phyloP scores from a whole-genome alignment of 2,113 vertebrate genomes.

The Brachypodius melanocephalos region DNA sequence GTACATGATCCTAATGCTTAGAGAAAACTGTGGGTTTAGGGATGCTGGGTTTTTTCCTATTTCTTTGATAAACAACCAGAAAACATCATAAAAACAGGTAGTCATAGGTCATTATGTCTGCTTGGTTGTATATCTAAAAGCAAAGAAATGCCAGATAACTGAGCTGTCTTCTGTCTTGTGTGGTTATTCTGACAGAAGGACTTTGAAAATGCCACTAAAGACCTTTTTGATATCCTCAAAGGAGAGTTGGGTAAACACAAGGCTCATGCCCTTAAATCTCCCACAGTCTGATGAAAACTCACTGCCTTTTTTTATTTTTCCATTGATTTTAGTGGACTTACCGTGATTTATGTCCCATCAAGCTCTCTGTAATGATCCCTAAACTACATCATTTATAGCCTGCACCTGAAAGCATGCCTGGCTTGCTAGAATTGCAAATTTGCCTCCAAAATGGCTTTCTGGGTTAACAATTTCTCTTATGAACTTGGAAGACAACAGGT shows the following conservation, averaged over 20 bases:
- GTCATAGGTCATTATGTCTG: constrained; percentile 15
- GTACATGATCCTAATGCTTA: constrained; percentile 71
- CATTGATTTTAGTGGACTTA: neutral
- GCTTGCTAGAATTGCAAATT: neutral
- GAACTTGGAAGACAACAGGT: too few species aligned
- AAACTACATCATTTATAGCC: neutral
- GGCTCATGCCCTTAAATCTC: neutral
- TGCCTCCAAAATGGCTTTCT: neutral
- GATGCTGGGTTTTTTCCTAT: neutral
- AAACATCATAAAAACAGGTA: neutral
- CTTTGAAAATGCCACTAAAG: neutral
- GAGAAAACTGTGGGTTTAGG: constrained; percentile 52
- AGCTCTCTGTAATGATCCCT: neutral
- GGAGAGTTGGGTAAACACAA: neutral
- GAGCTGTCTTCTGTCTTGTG: neutral
- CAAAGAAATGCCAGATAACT: neutral
- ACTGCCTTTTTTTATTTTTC: neutral
- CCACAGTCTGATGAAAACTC: neutral
- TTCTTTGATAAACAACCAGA: neutral
- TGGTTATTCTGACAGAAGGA: neutral
- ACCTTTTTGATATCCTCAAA: neutral
- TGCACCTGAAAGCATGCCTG: neutral
- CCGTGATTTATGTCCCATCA: neutral
- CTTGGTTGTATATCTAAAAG: neutral
- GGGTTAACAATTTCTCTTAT: neutral